Evolutionary conservation across 2,888 invertebrate genomes (phyloP).

Genomic region (Rhamphomyia laevipes): DNA sequence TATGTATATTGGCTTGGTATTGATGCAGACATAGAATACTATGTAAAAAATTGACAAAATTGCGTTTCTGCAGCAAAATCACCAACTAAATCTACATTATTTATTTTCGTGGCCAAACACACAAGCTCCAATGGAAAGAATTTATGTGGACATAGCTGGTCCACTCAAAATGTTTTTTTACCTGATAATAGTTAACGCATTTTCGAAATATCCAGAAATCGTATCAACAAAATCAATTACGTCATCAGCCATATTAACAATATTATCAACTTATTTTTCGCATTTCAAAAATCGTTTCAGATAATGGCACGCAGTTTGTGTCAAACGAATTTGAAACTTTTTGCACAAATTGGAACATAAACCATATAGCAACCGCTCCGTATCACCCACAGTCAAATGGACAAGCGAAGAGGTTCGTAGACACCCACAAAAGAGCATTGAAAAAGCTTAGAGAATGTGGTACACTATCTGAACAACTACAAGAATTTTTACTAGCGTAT

Average conservation of each 20-base stretch:
- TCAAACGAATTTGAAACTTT: too few species aligned
- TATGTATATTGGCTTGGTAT: conserved; percentile 21
- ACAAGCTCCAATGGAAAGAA: too few species aligned
- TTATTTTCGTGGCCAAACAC: conserved; percentile 17
- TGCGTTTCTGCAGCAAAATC: conserved; percentile 20
- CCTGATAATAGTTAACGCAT: conserved; percentile 9
- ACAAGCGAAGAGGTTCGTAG: too few species aligned
- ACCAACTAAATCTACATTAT: conserved; percentile 19
- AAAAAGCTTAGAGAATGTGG: too few species aligned
- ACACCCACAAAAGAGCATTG: too few species aligned
- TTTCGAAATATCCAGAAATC: conserved; percentile 11
- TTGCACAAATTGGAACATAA: too few species aligned
- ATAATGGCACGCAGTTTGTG: conserved; percentile 11
- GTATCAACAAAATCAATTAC: too few species aligned
- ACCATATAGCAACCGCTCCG: too few species aligned
- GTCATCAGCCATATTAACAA: neutral
- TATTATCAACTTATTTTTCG: neutral
- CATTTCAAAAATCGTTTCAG: conserved; percentile 11
- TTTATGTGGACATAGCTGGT: conserved; percentile 37
- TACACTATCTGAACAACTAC: too few species aligned
- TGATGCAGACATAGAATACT: conserved; percentile 20
- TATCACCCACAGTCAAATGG: too few species aligned
- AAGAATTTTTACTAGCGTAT: too few species aligned
- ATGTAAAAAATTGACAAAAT: conserved; percentile 17
- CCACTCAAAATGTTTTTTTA: conserved; percentile 14